Conservation (phyloP, 2,113 vertebrate genomes). For the Sinocyclocheilus anshuiensis region DNA sequence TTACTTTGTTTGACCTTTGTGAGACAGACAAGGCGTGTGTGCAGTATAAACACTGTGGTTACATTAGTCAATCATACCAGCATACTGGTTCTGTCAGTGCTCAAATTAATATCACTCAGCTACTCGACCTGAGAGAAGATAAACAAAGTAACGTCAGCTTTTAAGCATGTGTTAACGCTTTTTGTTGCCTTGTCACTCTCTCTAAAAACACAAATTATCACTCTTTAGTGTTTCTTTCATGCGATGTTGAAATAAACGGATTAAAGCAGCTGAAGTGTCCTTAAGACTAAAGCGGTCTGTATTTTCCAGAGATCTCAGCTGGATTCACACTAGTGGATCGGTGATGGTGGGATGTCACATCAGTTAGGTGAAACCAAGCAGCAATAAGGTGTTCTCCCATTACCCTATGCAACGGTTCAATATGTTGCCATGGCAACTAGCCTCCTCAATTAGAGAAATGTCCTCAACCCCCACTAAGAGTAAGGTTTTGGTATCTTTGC, state of each 20-base stretch:
- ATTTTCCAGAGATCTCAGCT: background rate
- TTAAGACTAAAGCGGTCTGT: background rate
- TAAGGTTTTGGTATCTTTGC: slow-evolving; percentile 6
- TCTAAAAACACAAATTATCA: slow-evolving; percentile 9
- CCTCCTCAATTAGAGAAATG: slow-evolving; percentile 36
- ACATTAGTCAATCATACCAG: slow-evolving; percentile 28
- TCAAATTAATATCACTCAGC: slow-evolving; percentile 57
- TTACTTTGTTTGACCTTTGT: slow-evolving; percentile 22
- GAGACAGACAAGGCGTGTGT: slow-evolving; percentile 35
- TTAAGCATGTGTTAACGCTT: background rate
- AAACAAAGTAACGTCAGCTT: slow-evolving; percentile 53
- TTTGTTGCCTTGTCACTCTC: background rate
- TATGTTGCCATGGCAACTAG: slow-evolving; percentile 48
- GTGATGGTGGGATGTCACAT: slow-evolving; percentile 25
- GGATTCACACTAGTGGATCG: background rate
- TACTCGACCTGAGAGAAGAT: slow-evolving; percentile 35
- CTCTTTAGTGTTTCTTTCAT: slow-evolving; percentile 12
- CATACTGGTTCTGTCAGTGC: slow-evolving; percentile 63
- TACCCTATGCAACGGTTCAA: slow-evolving; percentile 22
- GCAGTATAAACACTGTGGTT: slow-evolving; percentile 51
- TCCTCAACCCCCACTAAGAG: slow-evolving; percentile 13
- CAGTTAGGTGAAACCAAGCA: slow-evolving; percentile 30
- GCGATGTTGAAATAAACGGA: background rate
- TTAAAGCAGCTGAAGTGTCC: slow-evolving; percentile 35
- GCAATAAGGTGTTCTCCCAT: slow-evolving; percentile 23